These are phyloP conservation scores for Grammomys dolichurus DNA, from an alignment of 2,113 vertebrate genomes.

Conservation along the genomic window DNA sequence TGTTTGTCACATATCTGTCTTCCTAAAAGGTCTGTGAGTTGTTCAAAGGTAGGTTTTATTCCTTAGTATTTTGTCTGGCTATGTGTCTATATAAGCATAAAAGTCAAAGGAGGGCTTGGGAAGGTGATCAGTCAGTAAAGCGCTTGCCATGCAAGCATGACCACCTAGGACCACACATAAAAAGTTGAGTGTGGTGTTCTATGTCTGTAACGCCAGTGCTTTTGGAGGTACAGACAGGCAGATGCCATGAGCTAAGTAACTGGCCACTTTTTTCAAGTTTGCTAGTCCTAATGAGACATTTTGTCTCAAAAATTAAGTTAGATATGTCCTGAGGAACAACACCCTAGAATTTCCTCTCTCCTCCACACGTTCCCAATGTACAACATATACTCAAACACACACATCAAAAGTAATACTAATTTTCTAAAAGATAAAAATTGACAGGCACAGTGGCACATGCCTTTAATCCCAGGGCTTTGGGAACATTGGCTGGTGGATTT, in stretches of 20 bases:
- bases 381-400: background rate
- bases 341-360: background rate
- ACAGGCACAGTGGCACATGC: background rate
- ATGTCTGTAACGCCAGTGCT: background rate
- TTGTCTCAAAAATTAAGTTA: background rate
- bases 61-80: background rate
- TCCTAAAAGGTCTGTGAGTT: slow-evolving; percentile 33
- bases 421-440: background rate
- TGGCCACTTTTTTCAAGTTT: background rate
- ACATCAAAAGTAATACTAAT: background rate
- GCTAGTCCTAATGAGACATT: background rate
- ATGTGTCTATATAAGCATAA: background rate
- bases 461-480: background rate
- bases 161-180: background rate
- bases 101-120: background rate
- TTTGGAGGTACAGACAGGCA: background rate
- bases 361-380: background rate
- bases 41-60: slow-evolving; percentile 12
- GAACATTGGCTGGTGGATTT: no score
- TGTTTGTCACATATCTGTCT: background rate
- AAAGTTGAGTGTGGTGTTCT: background rate
- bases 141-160: no score
- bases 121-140: background rate
- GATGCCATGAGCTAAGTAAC: background rate
- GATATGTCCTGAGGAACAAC: background rate